Percentiles rank a stretch among this genome's conserved stretches.
These are phyloP conservation scores for Epizoanthus rinbou DNA, from an alignment of 92 coral and sea anemone genomes.

Conservation along the genomic window DNA sequence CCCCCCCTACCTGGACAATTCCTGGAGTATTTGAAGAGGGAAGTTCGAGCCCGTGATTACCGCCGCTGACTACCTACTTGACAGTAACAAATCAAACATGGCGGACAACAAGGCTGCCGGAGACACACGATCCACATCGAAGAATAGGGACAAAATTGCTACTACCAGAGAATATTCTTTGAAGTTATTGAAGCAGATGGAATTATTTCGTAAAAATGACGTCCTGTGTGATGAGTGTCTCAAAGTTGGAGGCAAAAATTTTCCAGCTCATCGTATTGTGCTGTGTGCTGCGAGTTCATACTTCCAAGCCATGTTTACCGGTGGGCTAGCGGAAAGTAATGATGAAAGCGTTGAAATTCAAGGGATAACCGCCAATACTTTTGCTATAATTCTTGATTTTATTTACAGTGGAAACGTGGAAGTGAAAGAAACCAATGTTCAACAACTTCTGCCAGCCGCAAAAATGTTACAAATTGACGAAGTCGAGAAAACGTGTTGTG, in stretches of 20 bases:
- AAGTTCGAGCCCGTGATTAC: no score
- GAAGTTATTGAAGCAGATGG: constrained; percentile 59
- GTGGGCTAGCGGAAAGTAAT: constrained; percentile 83
- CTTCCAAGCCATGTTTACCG: constrained; percentile 85
- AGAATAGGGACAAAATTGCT: neutral
- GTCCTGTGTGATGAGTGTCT: constrained; percentile 85
- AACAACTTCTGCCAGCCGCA: constrained; percentile 89
- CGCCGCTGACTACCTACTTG: no score
- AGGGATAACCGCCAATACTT: constrained; percentile 70
- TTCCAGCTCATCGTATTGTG: constrained; percentile 73
- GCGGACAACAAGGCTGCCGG: neutral
- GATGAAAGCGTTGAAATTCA: constrained; percentile 66
- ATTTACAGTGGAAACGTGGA: constrained; percentile 85
- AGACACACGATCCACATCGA: neutral
- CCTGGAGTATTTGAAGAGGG: no score
- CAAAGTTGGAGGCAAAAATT: constrained; percentile 62
- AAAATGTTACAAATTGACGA: constrained; percentile 93
- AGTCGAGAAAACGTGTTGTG: constrained; percentile 79
- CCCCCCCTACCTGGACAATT: no score
- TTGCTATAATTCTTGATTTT: constrained; percentile 76
- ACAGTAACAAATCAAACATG: neutral
- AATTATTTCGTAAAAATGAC: constrained; percentile 62
- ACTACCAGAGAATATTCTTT: constrained; percentile 55
- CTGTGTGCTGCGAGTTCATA: constrained; percentile 84
- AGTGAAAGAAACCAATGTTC: constrained; percentile 80